These are phyloP conservation scores for Poliocrania exsul DNA, from an alignment of 2,797 vertebrate genomes.

Conservation along the genomic window DNA sequence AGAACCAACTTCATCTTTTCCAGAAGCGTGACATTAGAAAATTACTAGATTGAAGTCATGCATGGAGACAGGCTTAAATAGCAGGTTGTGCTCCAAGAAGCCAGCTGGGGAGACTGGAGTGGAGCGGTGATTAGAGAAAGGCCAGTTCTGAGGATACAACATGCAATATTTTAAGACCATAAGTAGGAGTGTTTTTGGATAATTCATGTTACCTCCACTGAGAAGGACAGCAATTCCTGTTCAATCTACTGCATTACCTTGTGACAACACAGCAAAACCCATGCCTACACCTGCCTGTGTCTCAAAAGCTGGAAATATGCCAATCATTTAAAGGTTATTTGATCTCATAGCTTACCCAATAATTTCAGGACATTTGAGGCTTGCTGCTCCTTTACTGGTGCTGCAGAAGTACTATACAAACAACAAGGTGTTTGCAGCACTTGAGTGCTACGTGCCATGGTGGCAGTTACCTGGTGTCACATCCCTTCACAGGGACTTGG, in stretches of 20 bases:
- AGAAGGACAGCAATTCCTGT: not conserved
- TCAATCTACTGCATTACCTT: not conserved
- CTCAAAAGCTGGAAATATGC: not conserved
- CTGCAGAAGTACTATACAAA: not conserved
- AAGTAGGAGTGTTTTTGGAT: not conserved
- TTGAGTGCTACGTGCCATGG: rapidly evolving
- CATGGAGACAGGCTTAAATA: not conserved
- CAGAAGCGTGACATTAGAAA: not conserved
- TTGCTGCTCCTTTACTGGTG: not conserved
- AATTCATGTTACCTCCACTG: not conserved
- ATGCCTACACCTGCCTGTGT: not conserved
- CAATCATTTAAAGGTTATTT: not conserved
- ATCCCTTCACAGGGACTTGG: not conserved
- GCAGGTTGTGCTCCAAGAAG: not conserved
- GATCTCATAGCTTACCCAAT: not conserved
- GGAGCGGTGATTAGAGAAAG: not conserved
- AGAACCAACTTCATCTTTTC: not conserved
- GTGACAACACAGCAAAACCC: not conserved
- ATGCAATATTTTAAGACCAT: not conserved
- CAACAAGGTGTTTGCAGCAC: not conserved
- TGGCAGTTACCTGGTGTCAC: rapidly evolving
- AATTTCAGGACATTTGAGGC: not conserved
- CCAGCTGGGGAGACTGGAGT: not conserved
- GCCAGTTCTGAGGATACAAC: not conserved
- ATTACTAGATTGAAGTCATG: not conserved